Base-by-base conservation (phyloP, 37 sponge, comb jelly and placozoan genomes). In the Hexactinellida sp. region DNA sequence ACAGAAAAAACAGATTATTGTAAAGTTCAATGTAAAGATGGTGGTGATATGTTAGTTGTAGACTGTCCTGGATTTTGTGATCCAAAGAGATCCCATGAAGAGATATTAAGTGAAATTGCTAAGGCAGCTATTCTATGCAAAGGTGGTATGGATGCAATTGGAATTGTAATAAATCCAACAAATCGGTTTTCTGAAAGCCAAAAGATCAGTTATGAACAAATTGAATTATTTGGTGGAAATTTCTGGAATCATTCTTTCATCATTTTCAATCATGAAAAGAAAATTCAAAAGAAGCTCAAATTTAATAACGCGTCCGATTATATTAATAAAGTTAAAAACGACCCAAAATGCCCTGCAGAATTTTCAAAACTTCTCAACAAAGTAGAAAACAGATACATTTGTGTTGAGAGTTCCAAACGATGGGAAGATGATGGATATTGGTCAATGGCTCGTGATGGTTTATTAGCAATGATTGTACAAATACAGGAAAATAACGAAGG, bases 51-150 rank as follows among this genome's bases (percentile, higher is more conserved):
- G 76, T 63, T 63, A n/a, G 76, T 63, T 25, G 76, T 63, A 25
- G 76, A 63, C 13, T 63, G 76, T 63, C 76, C 76, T 21, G 76
- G 76, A 10, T 63, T 63, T 28, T 63, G 76, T 63, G 76, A 63
- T n/a, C 76, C 76, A 3, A 63, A 63, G 13, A 23, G 76, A n/a
- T n/a, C 76, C 25, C 76, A 63, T 63, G 34, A 63, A 63, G 76
- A 63, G 76, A 63, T 63, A 7, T 32, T 63, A 28, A 63, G 5
- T 7, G 76, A 63, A 63, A 63, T 63, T n/a, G 21, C 19, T 23
- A 63, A 63, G 30, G 76, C 76, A n/a, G 76, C 76, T 63, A 63
- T 63, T 63, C 30, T 63, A 7, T 63, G 76, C 13, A 63, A 23
- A 63, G 76, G 13, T 63, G 76, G 76, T 32, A n/a, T 63, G 28